Percentiles rank a stretch among this genome's conserved stretches.
Evolutionary conservation across 2,888 invertebrate species (phyloP).

Genomic region (Ptychoptera albimana): DNA sequence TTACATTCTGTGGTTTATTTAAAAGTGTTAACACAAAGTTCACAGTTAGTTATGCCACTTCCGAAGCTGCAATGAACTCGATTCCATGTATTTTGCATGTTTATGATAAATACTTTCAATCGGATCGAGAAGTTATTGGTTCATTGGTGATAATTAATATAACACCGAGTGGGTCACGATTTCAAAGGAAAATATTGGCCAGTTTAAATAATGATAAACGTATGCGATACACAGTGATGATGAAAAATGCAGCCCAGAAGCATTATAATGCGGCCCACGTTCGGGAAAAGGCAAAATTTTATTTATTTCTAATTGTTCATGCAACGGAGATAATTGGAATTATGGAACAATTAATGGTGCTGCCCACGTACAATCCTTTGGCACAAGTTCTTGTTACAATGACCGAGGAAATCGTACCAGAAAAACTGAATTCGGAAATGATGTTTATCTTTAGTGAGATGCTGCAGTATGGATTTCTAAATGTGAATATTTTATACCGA

Average conservation of each 20-base stretch:
- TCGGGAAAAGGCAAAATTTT: slow-evolving; percentile 23
- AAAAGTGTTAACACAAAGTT: too few species aligned
- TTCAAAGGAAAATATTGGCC: slow-evolving; percentile 1
- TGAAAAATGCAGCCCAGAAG: slow-evolving; percentile 2
- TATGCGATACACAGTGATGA: slow-evolving; percentile 1
- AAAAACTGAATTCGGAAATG: slow-evolving; percentile 18
- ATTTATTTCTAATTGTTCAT: slow-evolving; percentile 21
- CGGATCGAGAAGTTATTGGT: background rate
- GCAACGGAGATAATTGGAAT: slow-evolving; percentile 22
- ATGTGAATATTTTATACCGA: slow-evolving; percentile 24
- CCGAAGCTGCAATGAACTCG: too few species aligned
- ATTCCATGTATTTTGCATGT: slow-evolving; percentile 1
- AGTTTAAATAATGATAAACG: slow-evolving; percentile 1
- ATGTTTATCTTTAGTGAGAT: slow-evolving; percentile 22
- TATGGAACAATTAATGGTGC: slow-evolving; percentile 20
- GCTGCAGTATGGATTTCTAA: slow-evolving; percentile 22
- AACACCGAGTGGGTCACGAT: background rate
- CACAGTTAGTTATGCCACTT: too few species aligned
- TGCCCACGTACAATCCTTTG: slow-evolving; percentile 25
- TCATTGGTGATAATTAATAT: slow-evolving; percentile 3
- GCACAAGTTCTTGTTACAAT: slow-evolving; percentile 26
- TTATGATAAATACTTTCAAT: slow-evolving; percentile 5
- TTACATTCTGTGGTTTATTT: too few species aligned
- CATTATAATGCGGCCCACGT: background rate
- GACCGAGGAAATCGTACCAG: slow-evolving; percentile 14